Percentiles rank a stretch among this genome's conserved stretches.
Evolutionary conservation across 2,888 invertebrate species (phyloP).

Genomic region (Cantharis rufa): DNA sequence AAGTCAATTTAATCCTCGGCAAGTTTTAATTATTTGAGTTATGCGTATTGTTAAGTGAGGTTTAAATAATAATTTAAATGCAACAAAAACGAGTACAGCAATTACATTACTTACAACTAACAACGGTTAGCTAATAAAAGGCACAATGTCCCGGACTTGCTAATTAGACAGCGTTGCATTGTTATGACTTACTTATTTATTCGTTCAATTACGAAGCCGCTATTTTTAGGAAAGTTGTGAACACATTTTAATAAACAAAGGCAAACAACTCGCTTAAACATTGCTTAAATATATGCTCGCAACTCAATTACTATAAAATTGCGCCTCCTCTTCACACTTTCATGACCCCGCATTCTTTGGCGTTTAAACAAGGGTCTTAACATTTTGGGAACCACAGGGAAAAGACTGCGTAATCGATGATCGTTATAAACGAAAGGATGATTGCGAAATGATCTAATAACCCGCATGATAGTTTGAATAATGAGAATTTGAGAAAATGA

Average conservation of each 20-base stretch:
- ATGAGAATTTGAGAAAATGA: no score
- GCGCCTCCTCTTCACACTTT: background rate
- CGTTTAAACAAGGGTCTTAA: background rate
- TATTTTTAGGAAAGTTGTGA: slow-evolving; percentile 29
- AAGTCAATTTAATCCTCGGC: background rate
- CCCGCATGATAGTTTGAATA: no score
- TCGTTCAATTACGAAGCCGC: slow-evolving; percentile 27
- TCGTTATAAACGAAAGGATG: background rate
- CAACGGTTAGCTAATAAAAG: slow-evolving; percentile 35
- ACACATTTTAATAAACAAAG: slow-evolving; percentile 17
- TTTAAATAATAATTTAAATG: slow-evolving; percentile 9
- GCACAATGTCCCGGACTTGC: slow-evolving; percentile 36
- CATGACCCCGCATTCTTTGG: background rate
- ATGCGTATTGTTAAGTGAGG: background rate
- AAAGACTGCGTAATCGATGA: background rate
- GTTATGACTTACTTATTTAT: slow-evolving; percentile 30
- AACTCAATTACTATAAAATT: slow-evolving; percentile 3
- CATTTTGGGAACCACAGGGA: background rate
- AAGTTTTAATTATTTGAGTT: background rate
- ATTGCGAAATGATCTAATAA: background rate
- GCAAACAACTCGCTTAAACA: slow-evolving; percentile 26
- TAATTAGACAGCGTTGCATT: slow-evolving; percentile 35
- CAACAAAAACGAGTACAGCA: slow-evolving; percentile 24
- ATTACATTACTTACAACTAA: slow-evolving; percentile 24
- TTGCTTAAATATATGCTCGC: background rate